Evolutionary conservation across 1,140 invertebrate genomes (phyloP).

Genomic region (Pemphigus obesinymphae): DNA sequence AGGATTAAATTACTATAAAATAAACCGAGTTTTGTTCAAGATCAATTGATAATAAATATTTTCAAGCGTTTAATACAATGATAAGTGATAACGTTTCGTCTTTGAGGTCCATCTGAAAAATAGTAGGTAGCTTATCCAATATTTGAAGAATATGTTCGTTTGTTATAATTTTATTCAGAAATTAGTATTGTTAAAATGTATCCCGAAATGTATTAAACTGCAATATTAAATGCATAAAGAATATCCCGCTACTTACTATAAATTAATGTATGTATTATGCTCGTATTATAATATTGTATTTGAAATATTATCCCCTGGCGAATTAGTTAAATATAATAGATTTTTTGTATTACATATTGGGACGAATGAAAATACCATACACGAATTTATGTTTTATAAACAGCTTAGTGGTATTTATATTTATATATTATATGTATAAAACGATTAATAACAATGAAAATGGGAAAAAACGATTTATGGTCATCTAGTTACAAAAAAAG

Average conservation of each 20-base stretch:
- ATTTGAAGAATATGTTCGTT: no score
- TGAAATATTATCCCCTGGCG: not conserved
- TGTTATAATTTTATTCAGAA: not conserved
- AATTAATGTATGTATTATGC: no score
- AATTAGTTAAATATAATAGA: not conserved
- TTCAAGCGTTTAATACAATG: no score
- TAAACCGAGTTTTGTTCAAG: no score
- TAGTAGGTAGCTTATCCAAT: no score
- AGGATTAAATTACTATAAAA: no score
- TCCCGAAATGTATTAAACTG: no score
- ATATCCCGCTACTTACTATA: no score
- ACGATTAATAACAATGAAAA: not conserved
- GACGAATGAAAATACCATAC: not conserved
- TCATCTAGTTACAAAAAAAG: not conserved
- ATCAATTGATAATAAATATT: no score
- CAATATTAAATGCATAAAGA: no score
- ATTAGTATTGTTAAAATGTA: not conserved
- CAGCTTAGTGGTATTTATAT: not conserved
- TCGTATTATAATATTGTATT: not conserved
- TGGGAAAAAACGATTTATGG: not conserved
- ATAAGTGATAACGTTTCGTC: no score
- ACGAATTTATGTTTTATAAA: not conserved
- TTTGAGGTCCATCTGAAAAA: no score
- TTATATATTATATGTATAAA: not conserved
- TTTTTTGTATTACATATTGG: not conserved